These are phyloP conservation scores for Lasioglossum malachurum DNA, from an alignment of 2,888 invertebrate genomes.

Conservation along the genomic window DNA sequence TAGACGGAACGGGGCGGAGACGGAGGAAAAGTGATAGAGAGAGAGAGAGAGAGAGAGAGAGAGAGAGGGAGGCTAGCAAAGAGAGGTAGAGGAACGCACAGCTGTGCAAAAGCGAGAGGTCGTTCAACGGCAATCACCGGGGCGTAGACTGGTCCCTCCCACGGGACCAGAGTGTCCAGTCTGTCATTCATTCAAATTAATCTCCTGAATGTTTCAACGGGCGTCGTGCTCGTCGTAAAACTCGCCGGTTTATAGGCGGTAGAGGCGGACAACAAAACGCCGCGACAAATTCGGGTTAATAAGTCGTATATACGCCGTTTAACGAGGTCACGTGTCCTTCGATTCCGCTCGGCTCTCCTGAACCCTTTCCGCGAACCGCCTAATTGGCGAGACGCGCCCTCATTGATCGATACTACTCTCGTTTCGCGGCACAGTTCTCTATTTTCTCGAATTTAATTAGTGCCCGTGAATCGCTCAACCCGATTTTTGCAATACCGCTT, in stretches of 20 bases:
- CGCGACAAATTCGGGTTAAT: constrained; percentile 50
- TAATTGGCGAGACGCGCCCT: constrained; percentile 7
- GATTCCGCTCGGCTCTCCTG: not conserved
- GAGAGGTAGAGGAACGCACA: constrained; percentile 20
- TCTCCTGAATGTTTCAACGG: constrained; percentile 74
- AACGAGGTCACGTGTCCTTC: constrained; percentile 34
- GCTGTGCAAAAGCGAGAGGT: constrained; percentile 52
- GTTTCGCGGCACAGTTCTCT: not conserved
- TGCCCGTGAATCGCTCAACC: not conserved
- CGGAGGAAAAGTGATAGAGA: constrained; percentile 4
- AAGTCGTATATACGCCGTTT: constrained; percentile 39
- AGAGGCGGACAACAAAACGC: constrained; percentile 55
- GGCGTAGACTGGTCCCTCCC: constrained; percentile 74
- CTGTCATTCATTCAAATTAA: constrained; percentile 77
- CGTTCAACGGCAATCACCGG: constrained; percentile 76
- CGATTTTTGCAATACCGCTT: not conserved
- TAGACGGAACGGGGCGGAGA: constrained; percentile 1
- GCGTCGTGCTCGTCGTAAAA: constrained; percentile 64
- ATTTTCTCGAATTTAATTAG: constrained; percentile 6
- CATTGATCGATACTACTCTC: not conserved
- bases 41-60: not conserved
- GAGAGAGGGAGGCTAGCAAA: not conserved
- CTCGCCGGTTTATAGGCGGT: constrained; percentile 61
- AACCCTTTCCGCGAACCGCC: not conserved
- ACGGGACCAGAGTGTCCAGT: constrained; percentile 67